Percentiles rank a stretch among this genome's conserved stretches.
These are phyloP conservation scores for Bombus soroeensis DNA, from an alignment of 1,140 invertebrate species.

Conservation along the genomic window DNA sequence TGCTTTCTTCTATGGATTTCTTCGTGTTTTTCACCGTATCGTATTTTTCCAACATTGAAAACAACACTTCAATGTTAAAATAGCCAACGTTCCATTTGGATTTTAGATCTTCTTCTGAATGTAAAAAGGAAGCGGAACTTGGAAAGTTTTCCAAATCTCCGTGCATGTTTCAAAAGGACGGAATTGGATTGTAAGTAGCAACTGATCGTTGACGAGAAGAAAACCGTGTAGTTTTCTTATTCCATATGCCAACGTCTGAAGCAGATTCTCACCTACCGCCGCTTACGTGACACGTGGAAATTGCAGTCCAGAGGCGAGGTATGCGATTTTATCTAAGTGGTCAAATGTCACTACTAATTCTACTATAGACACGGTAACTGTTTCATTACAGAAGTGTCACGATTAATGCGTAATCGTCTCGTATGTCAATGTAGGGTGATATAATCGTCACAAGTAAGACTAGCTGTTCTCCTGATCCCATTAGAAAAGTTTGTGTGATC, in stretches of 20 bases:
- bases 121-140: background rate
- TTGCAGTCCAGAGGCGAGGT: constrained; percentile 9
- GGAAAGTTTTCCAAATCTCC: background rate
- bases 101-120: no score
- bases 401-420: constrained; percentile 25
- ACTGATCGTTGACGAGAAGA: background rate
- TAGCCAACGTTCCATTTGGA: background rate
- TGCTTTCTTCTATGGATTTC: background rate
- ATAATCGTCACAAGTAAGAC: background rate
- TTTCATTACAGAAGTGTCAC: background rate
- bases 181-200: background rate
- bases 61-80: background rate
- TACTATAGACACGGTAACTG: background rate
- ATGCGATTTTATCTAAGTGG: constrained; percentile 20
- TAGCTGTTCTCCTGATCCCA: background rate
- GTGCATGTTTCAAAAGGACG: background rate
- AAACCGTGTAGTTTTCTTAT: background rate
- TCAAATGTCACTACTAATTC: constrained; percentile 6
- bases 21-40: background rate
- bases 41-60: no score
- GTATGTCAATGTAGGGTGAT: background rate
- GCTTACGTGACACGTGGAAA: constrained; percentile 4
- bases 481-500: background rate
- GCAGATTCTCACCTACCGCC: background rate
- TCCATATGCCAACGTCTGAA: background rate